These are phyloP conservation scores for Muscicapa adusta DNA, from an alignment of 2,113 vertebrate species.

Conservation along the genomic window DNA sequence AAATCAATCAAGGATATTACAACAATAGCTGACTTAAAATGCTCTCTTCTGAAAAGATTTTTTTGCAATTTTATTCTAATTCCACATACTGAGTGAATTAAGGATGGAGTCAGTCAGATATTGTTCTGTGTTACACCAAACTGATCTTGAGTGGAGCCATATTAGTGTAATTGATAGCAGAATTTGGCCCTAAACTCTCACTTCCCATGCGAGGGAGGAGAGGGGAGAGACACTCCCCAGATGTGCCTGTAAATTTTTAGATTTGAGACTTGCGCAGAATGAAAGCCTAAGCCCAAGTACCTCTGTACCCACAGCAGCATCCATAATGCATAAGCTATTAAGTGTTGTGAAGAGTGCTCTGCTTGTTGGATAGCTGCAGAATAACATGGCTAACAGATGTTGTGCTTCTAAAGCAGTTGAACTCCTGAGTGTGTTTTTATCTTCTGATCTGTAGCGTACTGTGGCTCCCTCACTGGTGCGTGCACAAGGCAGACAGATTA, in stretches of 20 bases:
- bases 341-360: not conserved
- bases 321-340: not conserved
- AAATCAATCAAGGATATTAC: constrained; percentile 59
- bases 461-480: not conserved
- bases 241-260: not conserved
- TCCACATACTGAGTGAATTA: not conserved
- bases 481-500: constrained; percentile 29
- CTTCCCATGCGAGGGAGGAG: not conserved
- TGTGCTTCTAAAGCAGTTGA: constrained; percentile 36
- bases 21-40: constrained; percentile 33
- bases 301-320: not conserved
- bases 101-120: not conserved
- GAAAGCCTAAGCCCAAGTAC: not conserved
- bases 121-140: not conserved
- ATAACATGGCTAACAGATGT: constrained; percentile 26
- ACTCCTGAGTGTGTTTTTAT: constrained; percentile 38
- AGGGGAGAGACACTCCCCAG: not conserved
- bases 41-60: not conserved
- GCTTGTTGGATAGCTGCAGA: constrained; percentile 46
- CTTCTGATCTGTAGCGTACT: not conserved
- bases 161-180: not conserved
- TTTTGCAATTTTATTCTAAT: constrained; percentile 7
- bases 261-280: not conserved
- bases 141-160: not conserved
- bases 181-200: not conserved